Base-by-base conservation (phyloP, 1,140 invertebrate species). In the Musca domestica region DNA sequence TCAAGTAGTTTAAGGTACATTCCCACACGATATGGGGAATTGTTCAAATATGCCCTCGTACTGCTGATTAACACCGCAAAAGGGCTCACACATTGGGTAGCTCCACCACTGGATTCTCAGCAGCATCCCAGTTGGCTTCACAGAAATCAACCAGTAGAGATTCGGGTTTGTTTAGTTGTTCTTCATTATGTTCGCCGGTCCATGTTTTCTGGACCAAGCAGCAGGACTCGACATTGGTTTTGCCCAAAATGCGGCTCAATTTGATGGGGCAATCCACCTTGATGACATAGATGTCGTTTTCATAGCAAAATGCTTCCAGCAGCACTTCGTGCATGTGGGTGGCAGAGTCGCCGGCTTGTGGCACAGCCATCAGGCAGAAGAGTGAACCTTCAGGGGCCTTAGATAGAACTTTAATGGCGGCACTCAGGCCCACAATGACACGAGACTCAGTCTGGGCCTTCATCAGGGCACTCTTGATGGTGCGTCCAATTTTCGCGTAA, bases 291-390 rank as follows among this genome's bases (percentile, higher is more conserved):
- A 90, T 90, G 70, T 87, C 87, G 69, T 89, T 88, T 75, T 89
- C 88, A 52, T 86, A 87, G 74, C 88, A 90, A 73, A 88, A 89
- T 2, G 88, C 88, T 73, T 89, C 87, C n/a, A 90, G 76, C 0
- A 90, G 78, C 3, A 89, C 88, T 73, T 87, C 86, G 73, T 89
- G 88, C 85, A 90, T 89, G 72, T 90, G 88, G 2, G 85, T 88
- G 22, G 88, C 85, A 9, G 87, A 85, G 76, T 90, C 88, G 2
- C 86, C 87, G 22, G 84, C 84, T 63, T 84, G 80, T 19, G 86
- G 85, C 69, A 86, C 84, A 4, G 87, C 86, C 63, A 88, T 84
- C 15, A 90, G 74, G 69, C 88, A 89, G 71, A 90, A 87, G 2
- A 89, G 81, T 1, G 87, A 87, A 12, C 86, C 85, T 51, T 86